These are phyloP conservation scores for Rafetus swinhoei DNA, from an alignment of 2,113 vertebrate species.

Conservation along the genomic window DNA sequence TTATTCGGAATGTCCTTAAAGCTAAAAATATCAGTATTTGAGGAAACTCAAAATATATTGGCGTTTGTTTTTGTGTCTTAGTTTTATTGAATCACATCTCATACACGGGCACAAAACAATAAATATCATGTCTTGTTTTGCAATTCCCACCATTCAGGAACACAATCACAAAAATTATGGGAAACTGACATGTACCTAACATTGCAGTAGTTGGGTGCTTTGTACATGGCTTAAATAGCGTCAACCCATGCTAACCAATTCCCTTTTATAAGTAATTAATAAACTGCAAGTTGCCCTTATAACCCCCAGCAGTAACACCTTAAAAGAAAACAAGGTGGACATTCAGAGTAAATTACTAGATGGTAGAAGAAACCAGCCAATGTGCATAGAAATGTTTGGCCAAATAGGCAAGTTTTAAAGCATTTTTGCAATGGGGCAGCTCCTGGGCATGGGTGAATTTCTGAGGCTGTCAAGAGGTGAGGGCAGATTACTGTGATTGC, in stretches of 20 bases:
- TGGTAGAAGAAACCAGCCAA: neutral
- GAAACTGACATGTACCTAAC: neutral
- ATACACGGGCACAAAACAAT: neutral
- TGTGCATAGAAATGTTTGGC: fast-evolving
- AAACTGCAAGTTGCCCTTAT: fast-evolving
- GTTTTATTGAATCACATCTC: neutral
- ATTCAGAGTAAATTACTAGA: neutral
- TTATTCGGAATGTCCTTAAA: neutral
- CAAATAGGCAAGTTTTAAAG: neutral
- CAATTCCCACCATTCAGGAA: neutral
- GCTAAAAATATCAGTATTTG: fast-evolving
- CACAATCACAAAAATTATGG: neutral
- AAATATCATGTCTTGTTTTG: neutral
- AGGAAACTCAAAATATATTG: fast-evolving
- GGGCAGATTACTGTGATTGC: fast-evolving
- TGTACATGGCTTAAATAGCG: neutral
- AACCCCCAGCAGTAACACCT: neutral
- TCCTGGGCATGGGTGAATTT: neutral
- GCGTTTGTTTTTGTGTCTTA: fast-evolving
- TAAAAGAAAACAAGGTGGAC: neutral
- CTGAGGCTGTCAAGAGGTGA: neutral
- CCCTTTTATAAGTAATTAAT: neutral
- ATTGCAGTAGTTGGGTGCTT: fast-evolving
- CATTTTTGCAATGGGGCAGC: neutral
- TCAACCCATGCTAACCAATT: neutral